Evolutionary conservation across 2,797 vertebrate genomes (phyloP).

Genomic region (Setipinna tenuifilis): DNA sequence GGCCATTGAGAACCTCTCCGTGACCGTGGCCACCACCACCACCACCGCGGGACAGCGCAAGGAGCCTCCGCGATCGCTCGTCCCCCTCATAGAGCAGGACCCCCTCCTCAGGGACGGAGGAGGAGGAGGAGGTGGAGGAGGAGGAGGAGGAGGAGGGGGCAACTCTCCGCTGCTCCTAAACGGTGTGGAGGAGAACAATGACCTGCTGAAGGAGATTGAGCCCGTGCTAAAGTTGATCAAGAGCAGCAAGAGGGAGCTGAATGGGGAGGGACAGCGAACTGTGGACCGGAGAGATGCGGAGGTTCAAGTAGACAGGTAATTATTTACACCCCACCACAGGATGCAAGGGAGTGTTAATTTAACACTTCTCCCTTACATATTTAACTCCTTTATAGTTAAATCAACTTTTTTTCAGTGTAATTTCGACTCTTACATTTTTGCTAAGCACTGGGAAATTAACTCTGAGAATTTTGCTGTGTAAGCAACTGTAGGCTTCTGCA

Average conservation of each 20-base stretch:
- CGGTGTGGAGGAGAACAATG: constrained; percentile 81
- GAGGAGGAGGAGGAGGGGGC: constrained; percentile 42
- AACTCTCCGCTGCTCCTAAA: constrained; percentile 74
- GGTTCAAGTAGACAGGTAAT: constrained; percentile 94
- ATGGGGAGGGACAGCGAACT: constrained; percentile 75
- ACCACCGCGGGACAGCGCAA: constrained; percentile 55
- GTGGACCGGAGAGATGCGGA: constrained; percentile 82
- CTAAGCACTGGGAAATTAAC: no score
- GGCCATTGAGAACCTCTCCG: constrained; percentile 76
- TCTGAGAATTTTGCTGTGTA: no score
- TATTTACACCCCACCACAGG: background rate
- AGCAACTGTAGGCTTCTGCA: background rate
- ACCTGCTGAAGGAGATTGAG: constrained; percentile 92
- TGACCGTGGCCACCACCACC: constrained; percentile 62
- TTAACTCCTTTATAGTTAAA: no score
- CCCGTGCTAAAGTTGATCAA: constrained; percentile 90
- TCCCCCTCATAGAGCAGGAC: constrained; percentile 69
- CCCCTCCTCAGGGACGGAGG: constrained; percentile 69
- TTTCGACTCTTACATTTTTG: no score
- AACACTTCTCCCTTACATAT: no score
- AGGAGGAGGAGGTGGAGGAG: constrained; percentile 47
- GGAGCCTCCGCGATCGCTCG: constrained; percentile 58
- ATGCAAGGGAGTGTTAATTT: background rate
- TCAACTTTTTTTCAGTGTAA: no score
- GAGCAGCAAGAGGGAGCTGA: constrained; percentile 77